Base-by-base conservation (phyloP, 2,113 vertebrate genomes). In the Sphaerodactylus townsendi region DNA sequence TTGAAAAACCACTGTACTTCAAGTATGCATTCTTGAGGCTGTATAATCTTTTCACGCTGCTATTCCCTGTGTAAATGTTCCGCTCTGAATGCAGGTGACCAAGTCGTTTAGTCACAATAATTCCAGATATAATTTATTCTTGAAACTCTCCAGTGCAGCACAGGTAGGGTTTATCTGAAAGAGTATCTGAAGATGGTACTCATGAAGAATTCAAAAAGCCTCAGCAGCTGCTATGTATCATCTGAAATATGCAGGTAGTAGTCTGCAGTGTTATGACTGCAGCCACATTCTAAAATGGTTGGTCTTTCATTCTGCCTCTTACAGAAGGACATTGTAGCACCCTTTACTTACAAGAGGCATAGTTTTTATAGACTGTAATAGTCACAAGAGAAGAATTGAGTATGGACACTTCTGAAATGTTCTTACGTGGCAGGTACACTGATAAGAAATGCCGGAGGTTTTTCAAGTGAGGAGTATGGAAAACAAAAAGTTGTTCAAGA, bases 141-240 rank as follows among this genome's bases (percentile, higher is more conserved):
- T 93, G 77, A 93, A 91, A 75, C 68, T 90, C 30, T 89, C 91
- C 84, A 88, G 81, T 77, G 85, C 85, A 90, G 83, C 80, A 85
- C 65, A 53, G 62, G 1, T 13, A 80, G 4, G 2, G 44, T 66
- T 90, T 95, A 94, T 93, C 93, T 94, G 86, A 86, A 95, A 94
- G 87, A 82, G 84, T 86, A 94, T 90, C 84, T 91, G 91, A 91
- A 92, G 95, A 95, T 85, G 81, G 89, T 87, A 89, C 88, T 88
- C 86, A 85, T 75, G 86, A 69, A 81, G 86, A 96, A 96, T 90
- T 89, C 92, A 93, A 95, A 96, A 93, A 94, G 88, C 90, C 91
- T 94, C 94, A 87, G 93, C 93, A 95, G 90, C 90, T 92, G 83
- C 86, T 93, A 93, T 94, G 92, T 84, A 83, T 94, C 94, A 95